These are phyloP conservation scores for Poecilus cupreus DNA, from an alignment of 2,888 invertebrate species.

Conservation along the genomic window DNA sequence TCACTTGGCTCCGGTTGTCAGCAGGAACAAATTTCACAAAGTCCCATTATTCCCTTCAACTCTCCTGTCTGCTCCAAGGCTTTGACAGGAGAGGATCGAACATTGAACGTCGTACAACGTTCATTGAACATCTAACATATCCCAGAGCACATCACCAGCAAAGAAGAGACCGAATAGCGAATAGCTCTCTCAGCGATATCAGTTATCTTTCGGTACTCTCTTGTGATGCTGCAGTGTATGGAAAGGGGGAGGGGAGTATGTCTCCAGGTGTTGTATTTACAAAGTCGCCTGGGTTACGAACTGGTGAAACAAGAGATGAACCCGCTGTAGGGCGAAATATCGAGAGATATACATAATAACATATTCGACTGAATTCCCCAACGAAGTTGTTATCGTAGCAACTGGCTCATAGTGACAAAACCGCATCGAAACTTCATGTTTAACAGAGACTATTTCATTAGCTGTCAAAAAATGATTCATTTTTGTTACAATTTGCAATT, in stretches of 20 bases:
- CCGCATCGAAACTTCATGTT: no score
- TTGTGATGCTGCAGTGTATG: constrained; percentile 1
- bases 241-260: no score
- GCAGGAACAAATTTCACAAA: constrained; percentile 32
- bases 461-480: no score
- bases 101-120: not conserved
- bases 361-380: no score
- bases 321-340: not conserved
- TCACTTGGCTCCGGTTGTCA: no score
- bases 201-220: not conserved
- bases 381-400: no score
- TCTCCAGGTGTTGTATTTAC: no score
- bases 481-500: no score
- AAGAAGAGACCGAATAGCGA: not conserved
- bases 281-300: no score
- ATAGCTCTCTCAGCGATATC: constrained; percentile 15
- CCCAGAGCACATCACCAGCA: not conserved
- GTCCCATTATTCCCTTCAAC: constrained; percentile 16
- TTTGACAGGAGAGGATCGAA: not conserved
- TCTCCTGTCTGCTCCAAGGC: not conserved
- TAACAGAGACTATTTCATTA: no score
- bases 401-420: no score
- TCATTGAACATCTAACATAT: not conserved
- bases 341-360: not conserved
- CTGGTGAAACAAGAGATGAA: not conserved